Base-by-base conservation (phyloP, 2,797 vertebrate genomes). In the Macroramphosus scolopax region DNA sequence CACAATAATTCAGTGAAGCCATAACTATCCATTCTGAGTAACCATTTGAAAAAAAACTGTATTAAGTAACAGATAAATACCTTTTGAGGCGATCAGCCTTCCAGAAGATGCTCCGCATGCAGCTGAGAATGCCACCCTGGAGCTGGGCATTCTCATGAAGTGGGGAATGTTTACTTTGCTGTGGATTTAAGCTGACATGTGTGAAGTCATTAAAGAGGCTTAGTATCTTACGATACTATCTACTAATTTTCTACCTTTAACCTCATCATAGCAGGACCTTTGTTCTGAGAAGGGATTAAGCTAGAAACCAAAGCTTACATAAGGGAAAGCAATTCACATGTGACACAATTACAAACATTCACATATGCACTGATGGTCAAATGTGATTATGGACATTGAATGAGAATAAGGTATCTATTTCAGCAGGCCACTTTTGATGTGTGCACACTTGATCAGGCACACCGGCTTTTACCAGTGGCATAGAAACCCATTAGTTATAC, bases 91-190 rank as follows among this genome's bases (percentile, higher is more conserved):
- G 50, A 78, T 77, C 63, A 2, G 45, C 77, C 83, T 82, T 81
- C 82, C 52, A 59, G 57, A 77, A 78, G 76, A 73, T 20, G 68
- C 53, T 58, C 52, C 10, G 14, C 10, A 28, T 82, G 74, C 88
- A 90, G 89, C 84, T 89, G 89, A 60, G 77, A 83, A 87, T 84
- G 78, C 46, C 68, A 22, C 45, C 52, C 34, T 8, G 40, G 38
- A 67, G 56, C 52, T 16, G 29, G 26, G 64, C 56, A 41, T 70
- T 75, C 69, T 52, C 49, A 55, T 55, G 46, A 74, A 62, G 51
- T 60, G 2, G 46, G 65, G 60, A 72, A 66, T 80, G 81, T 84
- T 87, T 65, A 70, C 73, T 75, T 80, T 78, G 46, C 42, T 15
- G 57, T 31, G 68, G 77, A 63, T 80, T 75, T 81, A 73, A 79